Percentiles rank a stretch among this genome's conserved stretches.
These are phyloP conservation scores for Sipha flava DNA, from an alignment of 1,140 invertebrate genomes.

Conservation along the genomic window DNA sequence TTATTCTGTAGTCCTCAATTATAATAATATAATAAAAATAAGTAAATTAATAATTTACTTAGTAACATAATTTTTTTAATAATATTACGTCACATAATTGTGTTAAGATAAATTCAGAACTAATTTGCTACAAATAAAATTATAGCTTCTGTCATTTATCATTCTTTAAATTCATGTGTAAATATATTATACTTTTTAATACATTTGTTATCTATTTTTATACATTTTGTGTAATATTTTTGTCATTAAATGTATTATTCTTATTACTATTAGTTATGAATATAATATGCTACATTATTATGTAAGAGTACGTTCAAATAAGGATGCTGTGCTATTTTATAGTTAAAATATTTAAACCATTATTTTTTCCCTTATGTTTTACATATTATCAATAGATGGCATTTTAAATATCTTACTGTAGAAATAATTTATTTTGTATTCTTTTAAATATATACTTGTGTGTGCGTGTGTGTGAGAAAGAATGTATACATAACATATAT, in stretches of 20 bases:
- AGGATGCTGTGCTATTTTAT: not conserved
- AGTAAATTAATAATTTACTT: not conserved
- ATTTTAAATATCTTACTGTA: not conserved
- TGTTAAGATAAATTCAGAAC: not conserved
- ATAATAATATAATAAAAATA: not conserved
- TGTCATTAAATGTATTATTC: slow-evolving; percentile 23
- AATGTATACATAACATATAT: not conserved
- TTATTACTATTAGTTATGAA: slow-evolving; percentile 1
- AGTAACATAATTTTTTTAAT: not conserved
- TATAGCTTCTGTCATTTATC: not conserved
- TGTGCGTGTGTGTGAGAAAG: not conserved
- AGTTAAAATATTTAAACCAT: not conserved
- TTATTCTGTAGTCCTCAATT: not conserved
- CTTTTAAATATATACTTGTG: not conserved
- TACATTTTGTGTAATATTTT: slow-evolving; percentile 24
- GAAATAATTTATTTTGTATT: not conserved
- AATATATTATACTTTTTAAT: slow-evolving; percentile 12
- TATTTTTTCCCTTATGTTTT: not conserved
- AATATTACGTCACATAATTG: not conserved
- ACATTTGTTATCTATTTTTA: slow-evolving; percentile 32
- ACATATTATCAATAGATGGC: not conserved
- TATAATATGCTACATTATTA: slow-evolving; percentile 1
- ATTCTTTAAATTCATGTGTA: slow-evolving; percentile 5
- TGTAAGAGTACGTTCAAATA: not conserved
- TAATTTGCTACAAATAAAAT: not conserved